These are phyloP conservation scores for Apogon talboti DNA, from an alignment of 2,797 vertebrate species.

Conservation along the genomic window DNA sequence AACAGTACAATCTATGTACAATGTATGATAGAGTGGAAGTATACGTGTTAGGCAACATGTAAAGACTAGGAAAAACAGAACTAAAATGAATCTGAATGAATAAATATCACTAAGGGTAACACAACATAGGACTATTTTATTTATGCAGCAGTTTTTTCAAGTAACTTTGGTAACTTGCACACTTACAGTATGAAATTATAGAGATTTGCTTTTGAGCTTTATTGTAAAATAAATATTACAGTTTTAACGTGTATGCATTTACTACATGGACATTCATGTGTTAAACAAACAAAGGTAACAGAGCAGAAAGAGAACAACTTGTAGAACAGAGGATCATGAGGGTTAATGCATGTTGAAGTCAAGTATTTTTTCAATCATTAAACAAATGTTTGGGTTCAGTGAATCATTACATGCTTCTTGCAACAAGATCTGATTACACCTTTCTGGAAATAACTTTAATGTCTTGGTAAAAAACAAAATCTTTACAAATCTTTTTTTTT, in stretches of 20 bases:
- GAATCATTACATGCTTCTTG: background rate
- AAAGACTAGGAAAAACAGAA: too few relatives aligned
- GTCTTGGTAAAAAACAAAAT: background rate
- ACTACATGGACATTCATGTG: background rate
- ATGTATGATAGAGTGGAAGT: too few relatives aligned
- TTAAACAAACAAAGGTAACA: background rate
- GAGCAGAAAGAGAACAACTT: background rate
- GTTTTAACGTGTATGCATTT: background rate
- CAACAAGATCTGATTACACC: background rate
- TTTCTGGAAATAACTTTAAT: background rate
- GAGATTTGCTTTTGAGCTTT: background rate
- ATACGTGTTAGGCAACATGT: too few relatives aligned
- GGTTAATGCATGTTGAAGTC: slow-evolving; percentile 3
- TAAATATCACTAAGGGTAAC: too few relatives aligned
- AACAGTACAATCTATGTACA: too few relatives aligned
- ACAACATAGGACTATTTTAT: too few relatives aligned
- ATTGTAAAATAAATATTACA: too few relatives aligned
- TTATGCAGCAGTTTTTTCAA: too few relatives aligned
- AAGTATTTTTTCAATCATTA: slow-evolving; percentile 11
- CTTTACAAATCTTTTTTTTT: too few relatives aligned
- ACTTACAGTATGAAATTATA: background rate
- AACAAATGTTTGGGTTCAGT: slow-evolving; percentile 1
- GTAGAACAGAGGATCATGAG: background rate
- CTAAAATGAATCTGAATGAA: too few relatives aligned
- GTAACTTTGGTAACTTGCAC: too few relatives aligned